Evolutionary conservation across 2,888 invertebrate species (phyloP).

Genomic region (Zootermopsis nevadensis): DNA sequence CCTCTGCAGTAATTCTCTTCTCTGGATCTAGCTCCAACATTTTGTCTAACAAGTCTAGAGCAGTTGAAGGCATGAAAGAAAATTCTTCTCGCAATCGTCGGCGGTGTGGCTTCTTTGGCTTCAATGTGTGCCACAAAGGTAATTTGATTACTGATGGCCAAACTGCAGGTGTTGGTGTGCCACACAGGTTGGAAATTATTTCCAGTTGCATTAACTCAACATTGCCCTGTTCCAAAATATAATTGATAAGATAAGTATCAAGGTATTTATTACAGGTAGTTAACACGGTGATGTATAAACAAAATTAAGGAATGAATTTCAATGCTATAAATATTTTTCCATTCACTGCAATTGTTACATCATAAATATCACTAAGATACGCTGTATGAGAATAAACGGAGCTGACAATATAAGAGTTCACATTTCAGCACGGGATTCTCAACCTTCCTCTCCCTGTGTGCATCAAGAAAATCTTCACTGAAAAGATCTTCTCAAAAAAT

Average conservation of each 20-base stretch:
- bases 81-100: slow-evolving; percentile 93
- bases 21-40: slow-evolving; percentile 98
- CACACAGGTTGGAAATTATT: slow-evolving; percentile 93
- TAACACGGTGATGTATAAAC: too few relatives aligned
- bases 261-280: too few relatives aligned
- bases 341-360: too few relatives aligned
- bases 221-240: slow-evolving; percentile 74
- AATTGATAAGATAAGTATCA: background rate
- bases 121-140: slow-evolving; percentile 91
- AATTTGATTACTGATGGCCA: slow-evolving; percentile 97
- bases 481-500: slow-evolving; percentile 44
- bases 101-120: slow-evolving; percentile 90
- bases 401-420: background rate
- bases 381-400: slow-evolving; percentile 52
- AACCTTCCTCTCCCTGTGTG: slow-evolving; percentile 43
- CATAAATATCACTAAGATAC: background rate
- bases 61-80: slow-evolving; percentile 87
- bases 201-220: slow-evolving; percentile 94
- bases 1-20: slow-evolving; percentile 91
- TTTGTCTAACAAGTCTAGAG: slow-evolving; percentile 90
- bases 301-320: too few relatives aligned
- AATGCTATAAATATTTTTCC: too few relatives aligned
- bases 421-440: slow-evolving; percentile 26
- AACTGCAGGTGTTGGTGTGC: slow-evolving; percentile 94
- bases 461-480: slow-evolving; percentile 46